These are phyloP conservation scores for Brachypterus glaber DNA, from an alignment of 2,888 invertebrate species.

Conservation along the genomic window DNA sequence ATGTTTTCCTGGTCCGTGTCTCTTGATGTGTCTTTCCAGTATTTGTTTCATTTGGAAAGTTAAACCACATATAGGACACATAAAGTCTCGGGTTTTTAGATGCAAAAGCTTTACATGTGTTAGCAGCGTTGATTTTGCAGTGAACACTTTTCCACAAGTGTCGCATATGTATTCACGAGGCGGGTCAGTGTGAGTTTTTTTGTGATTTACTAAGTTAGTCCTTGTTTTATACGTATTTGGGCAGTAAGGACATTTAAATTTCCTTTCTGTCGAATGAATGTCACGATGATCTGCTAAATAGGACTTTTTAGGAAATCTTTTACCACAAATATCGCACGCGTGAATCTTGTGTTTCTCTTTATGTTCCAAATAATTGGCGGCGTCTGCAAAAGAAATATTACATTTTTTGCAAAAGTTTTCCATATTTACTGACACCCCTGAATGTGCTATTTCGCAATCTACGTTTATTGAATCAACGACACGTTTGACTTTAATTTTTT, in stretches of 20 bases:
- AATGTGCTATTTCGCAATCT: no score
- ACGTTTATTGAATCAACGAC: no score
- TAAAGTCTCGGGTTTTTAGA: constrained; percentile 22
- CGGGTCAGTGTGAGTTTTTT: constrained; percentile 24
- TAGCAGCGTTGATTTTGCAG: constrained; percentile 24
- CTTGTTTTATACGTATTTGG: constrained; percentile 23
- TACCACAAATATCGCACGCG: constrained; percentile 16
- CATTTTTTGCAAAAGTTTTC: no score
- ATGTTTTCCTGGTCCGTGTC: constrained; percentile 18
- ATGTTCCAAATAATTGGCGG: constrained; percentile 4
- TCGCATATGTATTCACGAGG: constrained; percentile 25
- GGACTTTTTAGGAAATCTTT: constrained; percentile 13
- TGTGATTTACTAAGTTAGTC: constrained; percentile 24
- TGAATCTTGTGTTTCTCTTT: constrained; percentile 13
- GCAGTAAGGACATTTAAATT: constrained; percentile 23
- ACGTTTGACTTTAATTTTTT: no score
- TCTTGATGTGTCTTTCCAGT: constrained; percentile 23
- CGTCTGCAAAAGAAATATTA: no score
- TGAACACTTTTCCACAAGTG: constrained; percentile 25
- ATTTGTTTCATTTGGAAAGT: constrained; percentile 25
- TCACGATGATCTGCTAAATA: constrained; percentile 17
- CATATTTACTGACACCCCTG: no score
- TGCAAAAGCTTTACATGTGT: constrained; percentile 24
- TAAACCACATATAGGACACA: constrained; percentile 23
- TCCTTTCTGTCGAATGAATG: constrained; percentile 20